Percentiles rank a stretch among this genome's conserved stretches.
These are phyloP conservation scores for human (Homo sapiens) DNA, from an alignment of 2,113 vertebrate species.

Conservation along the genomic window DNA sequence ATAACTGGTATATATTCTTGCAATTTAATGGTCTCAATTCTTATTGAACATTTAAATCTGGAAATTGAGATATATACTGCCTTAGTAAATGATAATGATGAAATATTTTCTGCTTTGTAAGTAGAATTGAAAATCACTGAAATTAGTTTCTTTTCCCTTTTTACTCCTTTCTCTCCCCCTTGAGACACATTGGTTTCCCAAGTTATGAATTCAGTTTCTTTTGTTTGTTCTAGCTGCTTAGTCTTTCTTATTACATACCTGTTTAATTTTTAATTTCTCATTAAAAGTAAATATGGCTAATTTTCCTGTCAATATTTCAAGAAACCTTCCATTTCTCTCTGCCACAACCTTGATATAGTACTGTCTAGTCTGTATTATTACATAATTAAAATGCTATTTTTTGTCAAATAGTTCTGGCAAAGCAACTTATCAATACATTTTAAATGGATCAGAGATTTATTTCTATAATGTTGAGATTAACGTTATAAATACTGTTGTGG, in stretches of 20 bases:
- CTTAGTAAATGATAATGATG: constrained; percentile 53
- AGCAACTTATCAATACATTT: constrained; percentile 19
- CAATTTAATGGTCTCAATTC: constrained; percentile 40
- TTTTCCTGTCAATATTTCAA: constrained; percentile 69
- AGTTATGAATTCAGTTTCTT: constrained; percentile 69
- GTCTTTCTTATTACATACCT: constrained; percentile 69
- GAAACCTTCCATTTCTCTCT: constrained; percentile 63
- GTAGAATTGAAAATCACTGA: constrained; percentile 60
- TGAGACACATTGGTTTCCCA: constrained; percentile 60
- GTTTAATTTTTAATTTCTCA: constrained; percentile 80
- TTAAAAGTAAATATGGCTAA: constrained; percentile 75
- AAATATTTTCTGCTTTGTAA: constrained; percentile 62
- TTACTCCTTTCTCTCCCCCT: not conserved
- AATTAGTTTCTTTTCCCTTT: constrained; percentile 56
- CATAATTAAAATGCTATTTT: constrained; percentile 60
- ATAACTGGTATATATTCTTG: constrained; percentile 4
- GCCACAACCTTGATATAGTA: constrained; percentile 27
- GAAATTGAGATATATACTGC: constrained; percentile 50
- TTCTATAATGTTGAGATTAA: constrained; percentile 7
- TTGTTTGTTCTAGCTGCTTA: constrained; percentile 70
- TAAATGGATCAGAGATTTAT: constrained; percentile 12
- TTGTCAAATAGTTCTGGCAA: constrained; percentile 28
- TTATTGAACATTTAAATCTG: constrained; percentile 62
- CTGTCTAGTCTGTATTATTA: constrained; percentile 52
- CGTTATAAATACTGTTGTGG: not conserved